Conservation (phyloP, 2,888 invertebrate species). For the Metacarcinus magister region DNA sequence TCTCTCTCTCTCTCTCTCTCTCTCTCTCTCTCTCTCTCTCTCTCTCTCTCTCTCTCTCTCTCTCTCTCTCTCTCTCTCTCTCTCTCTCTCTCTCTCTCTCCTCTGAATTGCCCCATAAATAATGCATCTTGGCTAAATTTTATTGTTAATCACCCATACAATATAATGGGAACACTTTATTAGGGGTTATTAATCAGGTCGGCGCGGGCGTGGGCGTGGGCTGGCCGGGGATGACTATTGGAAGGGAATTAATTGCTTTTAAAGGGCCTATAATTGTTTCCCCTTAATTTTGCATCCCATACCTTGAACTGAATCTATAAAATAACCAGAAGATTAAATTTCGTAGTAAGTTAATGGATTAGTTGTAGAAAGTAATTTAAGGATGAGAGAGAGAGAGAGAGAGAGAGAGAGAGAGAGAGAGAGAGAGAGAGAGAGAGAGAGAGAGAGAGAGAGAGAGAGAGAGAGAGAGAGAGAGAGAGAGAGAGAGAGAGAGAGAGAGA, state of each 20-base stretch:
- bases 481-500: background rate
- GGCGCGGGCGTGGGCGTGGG: background rate
- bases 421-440: too few species aligned
- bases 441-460: slow-evolving; percentile 9
- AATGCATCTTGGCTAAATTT: background rate
- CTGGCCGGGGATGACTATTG: background rate
- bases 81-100: background rate
- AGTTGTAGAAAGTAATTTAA: background rate
- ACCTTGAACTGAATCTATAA: background rate
- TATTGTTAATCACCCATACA: background rate
- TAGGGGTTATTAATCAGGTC: background rate
- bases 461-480: background rate
- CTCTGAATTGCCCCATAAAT: background rate
- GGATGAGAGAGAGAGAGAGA: background rate
- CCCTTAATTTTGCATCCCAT: background rate
- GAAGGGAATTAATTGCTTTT: background rate
- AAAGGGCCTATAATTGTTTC: background rate
- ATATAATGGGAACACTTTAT: background rate
- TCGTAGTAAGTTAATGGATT: background rate
- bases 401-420: too few species aligned
- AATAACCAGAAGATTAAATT: background rate
- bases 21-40: slow-evolving; percentile 2
- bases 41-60: slow-evolving; percentile 26
- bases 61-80: slow-evolving; percentile 26
- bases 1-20: slow-evolving; percentile 2